Percentiles rank a stretch among this genome's conserved stretches.
Conservation (phyloP, 2,113 vertebrate genomes). For the Apteryx owenii region DNA sequence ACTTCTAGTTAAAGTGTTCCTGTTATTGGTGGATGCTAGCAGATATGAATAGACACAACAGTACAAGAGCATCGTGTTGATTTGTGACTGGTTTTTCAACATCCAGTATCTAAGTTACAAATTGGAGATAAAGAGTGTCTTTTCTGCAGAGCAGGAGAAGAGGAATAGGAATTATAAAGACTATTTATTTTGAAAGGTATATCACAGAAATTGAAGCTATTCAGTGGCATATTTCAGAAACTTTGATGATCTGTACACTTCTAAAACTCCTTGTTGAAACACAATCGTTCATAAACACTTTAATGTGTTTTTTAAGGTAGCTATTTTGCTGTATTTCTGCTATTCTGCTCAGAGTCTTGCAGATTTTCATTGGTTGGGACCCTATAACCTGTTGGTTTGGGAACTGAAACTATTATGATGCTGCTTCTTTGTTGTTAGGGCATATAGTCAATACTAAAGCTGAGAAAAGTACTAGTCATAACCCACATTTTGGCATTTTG, state of each 20-base stretch:
- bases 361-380: neutral
- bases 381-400: neutral
- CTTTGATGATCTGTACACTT: slow-evolving; percentile 13
- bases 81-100: slow-evolving; percentile 14
- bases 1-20: neutral
- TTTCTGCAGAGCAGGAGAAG: neutral
- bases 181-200: slow-evolving; percentile 50
- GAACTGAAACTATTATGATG: slow-evolving; percentile 37
- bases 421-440: slow-evolving; percentile 28
- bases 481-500: slow-evolving; percentile 32
- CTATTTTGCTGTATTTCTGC: neutral
- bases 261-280: slow-evolving; percentile 27
- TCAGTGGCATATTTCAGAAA: slow-evolving; percentile 40
- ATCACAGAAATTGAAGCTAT: slow-evolving; percentile 24
- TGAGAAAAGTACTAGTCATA: slow-evolving; percentile 39
- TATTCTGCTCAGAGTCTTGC: neutral
- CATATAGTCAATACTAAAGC: slow-evolving; percentile 40
- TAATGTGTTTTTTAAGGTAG: neutral
- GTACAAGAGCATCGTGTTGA: neutral
- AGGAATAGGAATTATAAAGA: slow-evolving; percentile 52
- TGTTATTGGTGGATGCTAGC: neutral
- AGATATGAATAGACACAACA: neutral
- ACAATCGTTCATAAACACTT: slow-evolving; percentile 41
- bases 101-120: neutral
- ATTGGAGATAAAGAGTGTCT: slow-evolving; percentile 36